Percentiles rank a stretch among this genome's conserved stretches.
Evolutionary conservation across 2,797 vertebrate genomes (phyloP).

Genomic region (Microchirus variegatus): DNA sequence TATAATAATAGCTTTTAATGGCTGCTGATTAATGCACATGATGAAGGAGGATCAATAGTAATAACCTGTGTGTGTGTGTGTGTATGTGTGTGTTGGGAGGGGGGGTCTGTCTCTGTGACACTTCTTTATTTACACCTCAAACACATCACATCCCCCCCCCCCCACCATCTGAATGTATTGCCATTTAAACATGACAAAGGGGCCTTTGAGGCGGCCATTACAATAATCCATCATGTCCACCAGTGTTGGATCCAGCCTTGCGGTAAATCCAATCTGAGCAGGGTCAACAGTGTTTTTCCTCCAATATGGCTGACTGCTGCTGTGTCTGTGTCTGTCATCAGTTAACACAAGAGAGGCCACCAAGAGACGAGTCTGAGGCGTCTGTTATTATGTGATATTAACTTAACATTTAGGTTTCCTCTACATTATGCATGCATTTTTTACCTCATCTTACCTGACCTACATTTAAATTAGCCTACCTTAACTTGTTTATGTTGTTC

Average conservation of each 20-base stretch:
- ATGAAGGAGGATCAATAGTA: conserved; percentile 47
- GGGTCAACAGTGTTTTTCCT: conserved; percentile 86
- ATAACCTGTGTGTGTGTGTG: conserved; percentile 27
- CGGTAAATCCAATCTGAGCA: conserved; percentile 95
- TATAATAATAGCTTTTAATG: conserved; percentile 48
- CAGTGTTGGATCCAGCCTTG: conserved; percentile 87
- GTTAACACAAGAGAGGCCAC: conserved; percentile 92
- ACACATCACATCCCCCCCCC: conserved; percentile 80
- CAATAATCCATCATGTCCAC: conserved; percentile 98
- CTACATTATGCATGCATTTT: too few relatives aligned
- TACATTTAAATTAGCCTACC: too few relatives aligned
- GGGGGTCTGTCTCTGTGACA: conserved; percentile 73
- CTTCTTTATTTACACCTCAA: conserved; percentile 94
- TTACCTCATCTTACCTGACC: too few relatives aligned
- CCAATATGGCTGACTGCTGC: conserved; percentile 76
- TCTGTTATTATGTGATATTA: too few relatives aligned
- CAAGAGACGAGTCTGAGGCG: conserved; percentile 45
- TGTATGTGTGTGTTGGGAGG: background rate
- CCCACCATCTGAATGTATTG: conserved; percentile 91
- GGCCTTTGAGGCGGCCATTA: conserved; percentile 91
- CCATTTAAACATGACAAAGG: conserved; percentile 98
- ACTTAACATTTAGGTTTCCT: too few relatives aligned
- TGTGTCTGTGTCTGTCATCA: conserved; percentile 84
- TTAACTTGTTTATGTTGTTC: too few relatives aligned
- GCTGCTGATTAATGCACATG: conserved; percentile 46